These are phyloP conservation scores for Tylochromis polylepis DNA, from an alignment of 2,113 vertebrate species.

Conservation along the genomic window DNA sequence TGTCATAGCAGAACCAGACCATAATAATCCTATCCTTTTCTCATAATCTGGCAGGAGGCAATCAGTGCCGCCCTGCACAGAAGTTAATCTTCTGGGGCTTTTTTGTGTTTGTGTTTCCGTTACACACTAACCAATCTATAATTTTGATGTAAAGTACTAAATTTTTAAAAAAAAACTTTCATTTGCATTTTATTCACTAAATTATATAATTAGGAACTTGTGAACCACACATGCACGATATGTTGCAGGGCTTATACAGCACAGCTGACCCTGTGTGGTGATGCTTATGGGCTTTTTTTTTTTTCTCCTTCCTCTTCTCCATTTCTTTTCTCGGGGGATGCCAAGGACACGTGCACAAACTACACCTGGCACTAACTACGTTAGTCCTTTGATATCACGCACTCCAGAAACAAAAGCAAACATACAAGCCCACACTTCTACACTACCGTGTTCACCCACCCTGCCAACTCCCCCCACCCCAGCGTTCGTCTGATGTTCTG, in stretches of 20 bases:
- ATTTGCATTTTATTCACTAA: neutral
- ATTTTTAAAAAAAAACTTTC: neutral
- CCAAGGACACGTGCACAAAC: slow-evolving; percentile 1
- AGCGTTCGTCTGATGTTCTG: slow-evolving; percentile 25
- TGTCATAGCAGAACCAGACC: slow-evolving; percentile 67
- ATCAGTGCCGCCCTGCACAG: slow-evolving; percentile 34
- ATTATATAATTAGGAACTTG: neutral
- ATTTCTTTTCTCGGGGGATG: neutral
- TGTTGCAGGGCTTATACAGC: neutral
- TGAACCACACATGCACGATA: neutral
- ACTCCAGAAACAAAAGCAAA: slow-evolving; percentile 36
- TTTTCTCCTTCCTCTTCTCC: neutral
- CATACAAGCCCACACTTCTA: neutral
- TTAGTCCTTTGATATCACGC: slow-evolving; percentile 4
- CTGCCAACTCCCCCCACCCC: neutral
- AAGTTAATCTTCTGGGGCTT: slow-evolving; percentile 25
- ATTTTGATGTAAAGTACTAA: neutral
- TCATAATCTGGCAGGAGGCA: slow-evolving; percentile 51
- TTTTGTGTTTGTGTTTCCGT: slow-evolving; percentile 7
- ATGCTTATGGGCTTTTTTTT: neutral
- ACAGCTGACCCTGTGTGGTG: neutral
- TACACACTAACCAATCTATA: slow-evolving; percentile 26
- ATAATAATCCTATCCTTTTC: slow-evolving; percentile 70
- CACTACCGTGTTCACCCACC: slow-evolving; percentile 28
- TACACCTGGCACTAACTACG: slow-evolving; percentile 37